Evolutionary conservation across 2,113 vertebrate genomes (phyloP).

Genomic region (Laticauda colubrina): DNA sequence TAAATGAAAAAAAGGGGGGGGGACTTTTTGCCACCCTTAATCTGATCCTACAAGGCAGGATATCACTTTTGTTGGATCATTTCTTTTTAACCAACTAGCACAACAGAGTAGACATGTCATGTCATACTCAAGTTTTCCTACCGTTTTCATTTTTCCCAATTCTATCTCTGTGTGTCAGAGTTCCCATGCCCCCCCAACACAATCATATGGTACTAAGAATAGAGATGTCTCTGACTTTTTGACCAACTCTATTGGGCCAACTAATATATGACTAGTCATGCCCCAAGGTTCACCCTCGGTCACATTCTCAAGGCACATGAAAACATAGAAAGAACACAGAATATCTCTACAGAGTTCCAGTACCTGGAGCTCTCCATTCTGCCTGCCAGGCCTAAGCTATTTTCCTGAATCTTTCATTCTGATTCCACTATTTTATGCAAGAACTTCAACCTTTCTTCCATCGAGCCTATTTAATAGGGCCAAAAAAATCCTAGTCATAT

Average conservation of each 20-base stretch:
- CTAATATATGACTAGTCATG: neutral
- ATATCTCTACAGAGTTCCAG: neutral
- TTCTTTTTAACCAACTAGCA: neutral
- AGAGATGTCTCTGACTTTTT: neutral
- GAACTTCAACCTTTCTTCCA: neutral
- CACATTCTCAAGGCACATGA: neutral
- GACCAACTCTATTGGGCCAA: neutral
- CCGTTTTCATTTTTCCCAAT: neutral
- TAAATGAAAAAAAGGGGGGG: neutral
- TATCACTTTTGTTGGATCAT: neutral
- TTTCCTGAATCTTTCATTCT: neutral
- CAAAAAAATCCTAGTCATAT: neutral
- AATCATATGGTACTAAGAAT: neutral
- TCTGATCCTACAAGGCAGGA: neutral
- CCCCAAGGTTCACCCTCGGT: neutral
- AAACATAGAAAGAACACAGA: neutral
- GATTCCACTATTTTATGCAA: neutral
- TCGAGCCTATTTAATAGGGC: neutral
- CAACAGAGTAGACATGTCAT: neutral
- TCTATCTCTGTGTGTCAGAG: neutral
- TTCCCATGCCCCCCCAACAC: neutral
- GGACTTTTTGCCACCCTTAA: neutral
- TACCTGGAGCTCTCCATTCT: neutral
- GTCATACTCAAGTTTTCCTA: neutral
- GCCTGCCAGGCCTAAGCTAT: neutral